These are phyloP conservation scores for Narcine bancroftii DNA, from an alignment of 2,113 vertebrate species.

Conservation along the genomic window DNA sequence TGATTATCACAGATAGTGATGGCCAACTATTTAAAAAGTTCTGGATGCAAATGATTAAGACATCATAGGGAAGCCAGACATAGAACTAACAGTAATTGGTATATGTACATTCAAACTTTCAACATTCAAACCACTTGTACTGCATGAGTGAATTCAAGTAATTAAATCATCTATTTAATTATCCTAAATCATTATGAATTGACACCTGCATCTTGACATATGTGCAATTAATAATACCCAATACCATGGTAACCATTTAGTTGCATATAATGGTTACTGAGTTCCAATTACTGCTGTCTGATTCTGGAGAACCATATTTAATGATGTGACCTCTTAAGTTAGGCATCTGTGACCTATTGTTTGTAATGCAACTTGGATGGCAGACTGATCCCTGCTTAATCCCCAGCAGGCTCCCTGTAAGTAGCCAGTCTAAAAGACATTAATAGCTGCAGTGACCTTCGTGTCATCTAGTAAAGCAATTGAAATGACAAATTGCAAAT, in stretches of 20 bases:
- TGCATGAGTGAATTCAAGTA: background rate
- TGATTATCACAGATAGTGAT: background rate
- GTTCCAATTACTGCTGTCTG: constrained; percentile 30
- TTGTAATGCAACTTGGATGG: constrained; percentile 17
- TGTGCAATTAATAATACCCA: background rate
- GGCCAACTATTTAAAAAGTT: constrained; percentile 12
- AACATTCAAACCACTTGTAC: background rate
- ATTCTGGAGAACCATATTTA: constrained; percentile 29
- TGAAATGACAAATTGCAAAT: constrained; percentile 25
- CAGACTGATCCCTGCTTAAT: constrained; percentile 28
- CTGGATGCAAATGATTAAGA: constrained; percentile 1
- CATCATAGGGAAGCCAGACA: background rate
- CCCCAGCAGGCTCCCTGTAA: constrained; percentile 19
- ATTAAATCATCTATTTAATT: background rate
- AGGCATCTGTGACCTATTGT: constrained; percentile 30
- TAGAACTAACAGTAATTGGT: background rate
- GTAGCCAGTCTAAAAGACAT: background rate
- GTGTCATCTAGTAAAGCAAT: constrained; percentile 6
- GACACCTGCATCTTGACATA: constrained; percentile 20
- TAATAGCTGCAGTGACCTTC: constrained; percentile 31
- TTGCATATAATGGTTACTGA: background rate
- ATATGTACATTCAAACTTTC: background rate
- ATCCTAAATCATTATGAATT: background rate
- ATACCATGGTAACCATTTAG: background rate
- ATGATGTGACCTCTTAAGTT: constrained; percentile 25